Percentiles rank a stretch among this genome's conserved stretches.
Conservation (phyloP, 2,113 vertebrate genomes). For the Herpetotheres cachinnans region DNA sequence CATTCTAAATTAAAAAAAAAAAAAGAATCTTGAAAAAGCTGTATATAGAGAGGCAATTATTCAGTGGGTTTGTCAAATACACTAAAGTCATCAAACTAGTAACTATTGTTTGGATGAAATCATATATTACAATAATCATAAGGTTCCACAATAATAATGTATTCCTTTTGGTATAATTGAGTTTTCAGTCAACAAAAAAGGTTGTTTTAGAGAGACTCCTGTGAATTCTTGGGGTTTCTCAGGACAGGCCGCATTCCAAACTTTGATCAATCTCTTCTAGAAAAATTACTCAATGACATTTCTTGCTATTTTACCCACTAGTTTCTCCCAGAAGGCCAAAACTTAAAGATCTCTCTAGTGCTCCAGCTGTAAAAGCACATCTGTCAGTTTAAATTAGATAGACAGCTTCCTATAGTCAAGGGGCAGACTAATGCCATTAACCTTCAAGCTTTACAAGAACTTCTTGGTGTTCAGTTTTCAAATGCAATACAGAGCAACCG, state of each 20-base stretch:
- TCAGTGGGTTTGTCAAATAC: neutral
- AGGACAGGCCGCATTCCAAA: conserved; percentile 22
- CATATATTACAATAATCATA: neutral
- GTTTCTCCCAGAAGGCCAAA: conserved; percentile 32
- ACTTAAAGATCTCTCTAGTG: neutral
- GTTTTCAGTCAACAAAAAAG: neutral
- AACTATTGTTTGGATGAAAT: neutral
- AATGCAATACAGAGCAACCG: conserved; percentile 1
- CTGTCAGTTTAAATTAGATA: conserved; percentile 53
- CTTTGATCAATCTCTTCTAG: conserved; percentile 21
- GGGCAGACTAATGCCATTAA: conserved; percentile 63
- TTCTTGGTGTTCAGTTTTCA: conserved; percentile 10
- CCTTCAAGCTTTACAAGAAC: conserved; percentile 50
- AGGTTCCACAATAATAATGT: neutral
- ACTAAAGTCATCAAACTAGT: neutral
- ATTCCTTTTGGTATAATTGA: neutral
- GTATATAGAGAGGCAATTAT: neutral
- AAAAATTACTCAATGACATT: conserved; percentile 17
- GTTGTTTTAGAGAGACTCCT: neutral
- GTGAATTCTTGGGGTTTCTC: neutral
- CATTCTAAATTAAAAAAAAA: neutral
- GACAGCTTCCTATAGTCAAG: conserved; percentile 62
- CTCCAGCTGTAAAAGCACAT: conserved; percentile 70
- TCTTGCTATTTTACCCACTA: conserved; percentile 36
- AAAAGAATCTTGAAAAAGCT: neutral